These are phyloP conservation scores for Neolamprologus sp. DNA, from an alignment of 2,113 vertebrate species.

Conservation along the genomic window DNA sequence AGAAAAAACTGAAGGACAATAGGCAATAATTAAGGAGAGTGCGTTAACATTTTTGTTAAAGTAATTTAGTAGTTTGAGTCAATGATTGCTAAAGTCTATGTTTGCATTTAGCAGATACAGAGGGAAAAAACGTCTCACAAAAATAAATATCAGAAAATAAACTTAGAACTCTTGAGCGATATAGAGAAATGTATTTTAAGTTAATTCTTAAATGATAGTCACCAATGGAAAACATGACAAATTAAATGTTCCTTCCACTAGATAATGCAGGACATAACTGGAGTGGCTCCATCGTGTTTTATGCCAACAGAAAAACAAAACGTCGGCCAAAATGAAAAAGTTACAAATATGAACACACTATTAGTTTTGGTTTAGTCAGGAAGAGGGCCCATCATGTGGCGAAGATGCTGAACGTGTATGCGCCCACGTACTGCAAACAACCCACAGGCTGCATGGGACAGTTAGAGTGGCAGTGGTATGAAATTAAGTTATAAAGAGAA, in stretches of 20 bases:
- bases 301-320: neutral
- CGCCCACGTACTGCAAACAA: neutral
- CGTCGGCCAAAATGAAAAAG: neutral
- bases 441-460: neutral
- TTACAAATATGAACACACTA: neutral
- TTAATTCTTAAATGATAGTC: neutral
- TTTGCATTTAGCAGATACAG: neutral
- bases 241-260: neutral
- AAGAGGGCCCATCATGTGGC: neutral
- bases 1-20: neutral
- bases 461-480: neutral
- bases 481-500: neutral
- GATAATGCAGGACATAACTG: neutral
- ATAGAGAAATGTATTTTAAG: neutral
- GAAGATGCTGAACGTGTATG: neutral
- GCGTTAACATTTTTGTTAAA: neutral
- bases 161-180: accelerated
- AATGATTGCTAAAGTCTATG: neutral
- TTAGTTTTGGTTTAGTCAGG: neutral
- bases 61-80: neutral
- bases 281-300: neutral
- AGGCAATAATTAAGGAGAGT: neutral
- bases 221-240: neutral
- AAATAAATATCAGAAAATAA: neutral
- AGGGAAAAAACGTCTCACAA: neutral